These are phyloP conservation scores for Gopherus evgoodei DNA, from an alignment of 2,113 vertebrate species.

Conservation along the genomic window DNA sequence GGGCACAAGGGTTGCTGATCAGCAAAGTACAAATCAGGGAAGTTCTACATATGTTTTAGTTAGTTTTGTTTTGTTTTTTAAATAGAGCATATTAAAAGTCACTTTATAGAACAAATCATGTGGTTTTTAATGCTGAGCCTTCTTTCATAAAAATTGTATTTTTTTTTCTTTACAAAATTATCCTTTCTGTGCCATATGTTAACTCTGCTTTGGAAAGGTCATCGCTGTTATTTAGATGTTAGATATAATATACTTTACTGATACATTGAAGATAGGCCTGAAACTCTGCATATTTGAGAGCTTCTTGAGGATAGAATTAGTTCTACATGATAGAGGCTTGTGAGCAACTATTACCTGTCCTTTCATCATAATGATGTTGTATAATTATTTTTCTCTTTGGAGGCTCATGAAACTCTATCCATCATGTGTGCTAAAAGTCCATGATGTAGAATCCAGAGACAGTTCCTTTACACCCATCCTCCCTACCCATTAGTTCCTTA, in stretches of 20 bases:
- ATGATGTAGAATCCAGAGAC: not conserved
- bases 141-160: not conserved
- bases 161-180: not conserved
- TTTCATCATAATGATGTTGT: not conserved
- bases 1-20: not conserved
- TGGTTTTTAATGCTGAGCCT: not conserved
- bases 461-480: not conserved
- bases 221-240: slow-evolving; percentile 14
- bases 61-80: not conserved
- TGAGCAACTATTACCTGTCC: slow-evolving; percentile 14
- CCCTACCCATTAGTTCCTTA: not conserved
- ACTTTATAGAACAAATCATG: not conserved
- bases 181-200: not conserved
- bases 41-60: not conserved
- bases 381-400: not conserved
- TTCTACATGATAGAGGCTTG: not conserved
- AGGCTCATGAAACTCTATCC: not conserved
- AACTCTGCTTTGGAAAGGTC: not conserved
- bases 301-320: slow-evolving; percentile 2
- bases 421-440: not conserved
- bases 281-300: slow-evolving; percentile 17
- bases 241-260: not conserved
- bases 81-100: not conserved
- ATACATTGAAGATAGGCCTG: slow-evolving; percentile 33
- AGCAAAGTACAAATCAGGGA: not conserved